Evolutionary conservation across 2,113 vertebrate species (phyloP).

Genomic region (Solea senegalensis): DNA sequence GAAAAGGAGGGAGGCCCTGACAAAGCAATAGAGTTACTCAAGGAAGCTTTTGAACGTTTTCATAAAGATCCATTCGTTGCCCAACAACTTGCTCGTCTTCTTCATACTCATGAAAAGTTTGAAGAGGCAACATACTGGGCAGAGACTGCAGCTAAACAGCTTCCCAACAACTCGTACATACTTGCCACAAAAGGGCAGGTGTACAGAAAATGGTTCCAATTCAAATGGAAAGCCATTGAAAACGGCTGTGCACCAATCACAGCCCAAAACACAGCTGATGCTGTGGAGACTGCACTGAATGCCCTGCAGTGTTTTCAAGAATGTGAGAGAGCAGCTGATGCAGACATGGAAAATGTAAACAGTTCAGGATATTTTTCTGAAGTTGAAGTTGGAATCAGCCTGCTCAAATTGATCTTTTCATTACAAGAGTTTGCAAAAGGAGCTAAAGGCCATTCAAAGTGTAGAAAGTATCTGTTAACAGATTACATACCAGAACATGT

Average conservation of each 20-base stretch:
- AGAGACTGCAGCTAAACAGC: constrained; percentile 68
- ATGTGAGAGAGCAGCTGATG: constrained; percentile 76
- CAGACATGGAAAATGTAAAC: constrained; percentile 76
- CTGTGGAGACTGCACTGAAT: constrained; percentile 79
- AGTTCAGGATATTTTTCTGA: constrained; percentile 78
- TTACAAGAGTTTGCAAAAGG: constrained; percentile 68
- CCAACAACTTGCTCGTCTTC: constrained; percentile 85
- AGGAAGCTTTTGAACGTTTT: constrained; percentile 76
- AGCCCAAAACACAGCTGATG: constrained; percentile 49
- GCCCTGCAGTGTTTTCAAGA: constrained; percentile 84
- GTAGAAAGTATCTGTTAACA: constrained; percentile 80
- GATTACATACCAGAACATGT: constrained; percentile 81
- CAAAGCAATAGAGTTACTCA: constrained; percentile 80
- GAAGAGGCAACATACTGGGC: constrained; percentile 82
- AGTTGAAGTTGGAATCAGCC: constrained; percentile 82
- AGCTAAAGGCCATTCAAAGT: constrained; percentile 65
- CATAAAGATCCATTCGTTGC: constrained; percentile 82
- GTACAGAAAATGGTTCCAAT: constrained; percentile 82
- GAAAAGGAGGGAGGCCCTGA: constrained; percentile 55
- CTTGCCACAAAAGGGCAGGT: constrained; percentile 89
- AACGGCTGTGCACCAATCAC: constrained; percentile 48
- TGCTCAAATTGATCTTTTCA: constrained; percentile 80
- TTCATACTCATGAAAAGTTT: constrained; percentile 82
- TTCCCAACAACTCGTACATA: constrained; percentile 84
- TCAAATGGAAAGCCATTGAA: constrained; percentile 69